Conservation (phyloP, 2,113 vertebrate genomes). For the Nothocercus julius region DNA sequence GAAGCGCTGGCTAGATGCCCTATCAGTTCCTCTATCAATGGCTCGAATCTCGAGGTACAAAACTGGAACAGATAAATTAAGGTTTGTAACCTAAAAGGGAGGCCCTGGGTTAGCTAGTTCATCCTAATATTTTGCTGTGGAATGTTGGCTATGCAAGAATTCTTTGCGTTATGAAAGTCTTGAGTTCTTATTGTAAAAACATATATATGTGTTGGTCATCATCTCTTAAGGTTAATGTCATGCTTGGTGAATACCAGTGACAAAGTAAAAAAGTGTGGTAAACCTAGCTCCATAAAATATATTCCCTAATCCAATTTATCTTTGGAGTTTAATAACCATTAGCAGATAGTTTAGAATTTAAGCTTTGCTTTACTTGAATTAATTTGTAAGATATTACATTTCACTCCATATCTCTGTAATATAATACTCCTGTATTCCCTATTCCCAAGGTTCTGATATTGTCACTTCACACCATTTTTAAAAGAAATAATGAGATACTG, state of each 20-base stretch:
- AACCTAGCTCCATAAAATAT: not conserved
- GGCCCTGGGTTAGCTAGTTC: conserved; percentile 35
- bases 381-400: not conserved
- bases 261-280: not conserved
- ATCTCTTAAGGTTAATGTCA: not conserved
- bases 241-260: not conserved
- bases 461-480: not conserved
- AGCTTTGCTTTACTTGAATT: not conserved
- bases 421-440: not conserved
- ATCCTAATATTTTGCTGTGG: not conserved
- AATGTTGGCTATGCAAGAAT: conserved; percentile 47
- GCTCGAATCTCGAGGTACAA: conserved; percentile 92
- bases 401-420: not conserved
- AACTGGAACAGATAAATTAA: conserved; percentile 87
- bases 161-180: not conserved
- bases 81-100: conserved; percentile 81
- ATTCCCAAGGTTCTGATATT: not conserved
- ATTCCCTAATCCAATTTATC: not conserved
- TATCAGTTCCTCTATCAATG: conserved; percentile 89
- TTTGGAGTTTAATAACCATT: not conserved
- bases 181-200: not conserved
- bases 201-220: not conserved
- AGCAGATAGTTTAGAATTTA: not conserved
- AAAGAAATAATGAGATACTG: not conserved
- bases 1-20: conserved; percentile 91